A percentile compares a stretch with the other conserved stretches of the same genome.
phyloP scores from a whole-genome alignment of 2,113 vertebrate genomes.

The Esox niger region DNA sequence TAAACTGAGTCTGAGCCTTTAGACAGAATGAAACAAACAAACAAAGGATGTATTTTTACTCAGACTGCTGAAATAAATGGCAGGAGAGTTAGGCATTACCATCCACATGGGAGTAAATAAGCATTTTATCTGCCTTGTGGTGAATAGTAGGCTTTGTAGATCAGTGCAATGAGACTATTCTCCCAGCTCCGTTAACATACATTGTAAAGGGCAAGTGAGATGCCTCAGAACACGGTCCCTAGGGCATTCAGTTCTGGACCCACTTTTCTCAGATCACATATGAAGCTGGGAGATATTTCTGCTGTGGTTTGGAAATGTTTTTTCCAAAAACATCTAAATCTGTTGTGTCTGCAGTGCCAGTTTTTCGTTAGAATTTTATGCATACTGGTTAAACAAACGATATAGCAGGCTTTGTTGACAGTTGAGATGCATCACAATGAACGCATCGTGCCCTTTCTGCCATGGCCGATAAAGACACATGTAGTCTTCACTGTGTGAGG shows the following conservation, averaged over 20 bases:
- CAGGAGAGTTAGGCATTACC: conserved; percentile 48
- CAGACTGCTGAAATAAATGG: conserved; percentile 65
- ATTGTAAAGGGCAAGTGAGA: background rate
- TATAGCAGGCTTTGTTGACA: background rate
- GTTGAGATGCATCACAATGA: background rate
- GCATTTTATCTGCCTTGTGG: conserved; percentile 47
- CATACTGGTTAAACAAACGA: background rate
- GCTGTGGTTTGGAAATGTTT: conserved; percentile 11
- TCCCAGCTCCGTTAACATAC: background rate
- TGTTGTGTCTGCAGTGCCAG: background rate
- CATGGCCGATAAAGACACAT: background rate
- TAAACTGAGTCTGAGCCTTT: conserved; percentile 42
- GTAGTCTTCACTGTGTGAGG: background rate
- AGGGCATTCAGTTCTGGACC: conserved; percentile 25
- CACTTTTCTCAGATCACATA: conserved; percentile 17
- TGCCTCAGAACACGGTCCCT: conserved; percentile 21
- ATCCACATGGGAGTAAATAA: conserved; percentile 62
- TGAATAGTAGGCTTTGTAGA: conserved; percentile 38
- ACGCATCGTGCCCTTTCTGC: background rate
- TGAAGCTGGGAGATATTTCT: background rate
- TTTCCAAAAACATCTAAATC: background rate
- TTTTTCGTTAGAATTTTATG: background rate
- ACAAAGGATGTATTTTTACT: conserved; percentile 61
- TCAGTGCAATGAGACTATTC: conserved; percentile 13
- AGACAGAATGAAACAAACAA: conserved; percentile 39